Conservation (phyloP, 1,140 invertebrate genomes). For the Phocides pigmalion region DNA sequence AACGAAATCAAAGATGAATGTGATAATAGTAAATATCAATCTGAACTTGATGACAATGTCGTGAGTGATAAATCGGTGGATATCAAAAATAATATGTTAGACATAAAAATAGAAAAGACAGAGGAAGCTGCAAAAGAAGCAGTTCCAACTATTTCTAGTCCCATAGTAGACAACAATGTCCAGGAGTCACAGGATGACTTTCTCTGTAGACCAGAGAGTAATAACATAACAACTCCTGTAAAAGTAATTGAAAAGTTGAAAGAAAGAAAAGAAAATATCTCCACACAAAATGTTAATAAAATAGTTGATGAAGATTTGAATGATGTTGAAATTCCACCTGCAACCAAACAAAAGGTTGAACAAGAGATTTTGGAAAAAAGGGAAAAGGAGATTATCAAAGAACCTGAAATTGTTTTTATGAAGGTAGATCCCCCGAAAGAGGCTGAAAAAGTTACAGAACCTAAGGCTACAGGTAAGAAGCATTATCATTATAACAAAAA, state of each 20-base stretch:
- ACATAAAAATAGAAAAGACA: background rate
- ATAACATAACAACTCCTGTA: background rate
- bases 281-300: background rate
- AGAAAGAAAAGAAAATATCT: background rate
- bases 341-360: too few relatives aligned
- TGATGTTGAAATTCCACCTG: background rate
- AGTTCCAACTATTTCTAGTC: background rate
- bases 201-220: background rate
- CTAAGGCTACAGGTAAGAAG: conserved; percentile 4
- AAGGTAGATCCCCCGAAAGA: conserved; percentile 1
- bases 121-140: background rate
- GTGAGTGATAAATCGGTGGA: background rate
- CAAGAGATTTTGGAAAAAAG: too few relatives aligned
- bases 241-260: background rate
- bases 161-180: background rate
- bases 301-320: background rate
- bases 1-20: conserved; percentile 15
- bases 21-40: conserved; percentile 30
- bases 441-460: background rate
- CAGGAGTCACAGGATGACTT: background rate
- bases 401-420: conserved; percentile 8
- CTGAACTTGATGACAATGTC: conserved; percentile 36
- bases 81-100: background rate
- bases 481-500: too few relatives aligned
- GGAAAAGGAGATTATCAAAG: background rate